These are phyloP conservation scores for Ondatra zibethicus DNA, from an alignment of 2,113 vertebrate genomes.

Conservation along the genomic window DNA sequence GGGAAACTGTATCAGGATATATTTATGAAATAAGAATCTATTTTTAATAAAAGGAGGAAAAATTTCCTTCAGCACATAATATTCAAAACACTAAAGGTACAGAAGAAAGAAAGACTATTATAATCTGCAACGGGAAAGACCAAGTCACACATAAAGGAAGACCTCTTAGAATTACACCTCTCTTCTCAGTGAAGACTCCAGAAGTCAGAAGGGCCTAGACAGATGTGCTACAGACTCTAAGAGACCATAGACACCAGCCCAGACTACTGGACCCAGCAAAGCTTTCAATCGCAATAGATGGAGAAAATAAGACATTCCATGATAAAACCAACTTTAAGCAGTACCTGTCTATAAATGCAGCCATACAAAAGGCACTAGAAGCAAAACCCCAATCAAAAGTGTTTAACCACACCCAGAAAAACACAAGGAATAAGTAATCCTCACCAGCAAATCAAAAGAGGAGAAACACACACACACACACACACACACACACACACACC, in stretches of 20 bases:
- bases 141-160: background rate
- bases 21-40: background rate
- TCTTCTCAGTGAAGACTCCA: background rate
- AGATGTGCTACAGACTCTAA: no score
- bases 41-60: background rate
- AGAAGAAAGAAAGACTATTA: background rate
- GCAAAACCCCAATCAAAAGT: background rate
- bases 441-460: background rate
- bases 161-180: background rate
- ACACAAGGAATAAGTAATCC: background rate
- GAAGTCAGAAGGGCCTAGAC: no score
- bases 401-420: background rate
- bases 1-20: background rate
- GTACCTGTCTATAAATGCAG: background rate
- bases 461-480: no score
- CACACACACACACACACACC: background rate
- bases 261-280: no score
- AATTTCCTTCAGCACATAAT: background rate
- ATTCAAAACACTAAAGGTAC: background rate
- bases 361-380: background rate
- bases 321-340: no score
- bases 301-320: no score
- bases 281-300: no score
- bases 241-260: no score
- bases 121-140: background rate